Percentiles rank a stretch among this genome's conserved stretches.
These are phyloP conservation scores for Chironomus tentans DNA, from an alignment of 2,888 invertebrate species.

Conservation along the genomic window DNA sequence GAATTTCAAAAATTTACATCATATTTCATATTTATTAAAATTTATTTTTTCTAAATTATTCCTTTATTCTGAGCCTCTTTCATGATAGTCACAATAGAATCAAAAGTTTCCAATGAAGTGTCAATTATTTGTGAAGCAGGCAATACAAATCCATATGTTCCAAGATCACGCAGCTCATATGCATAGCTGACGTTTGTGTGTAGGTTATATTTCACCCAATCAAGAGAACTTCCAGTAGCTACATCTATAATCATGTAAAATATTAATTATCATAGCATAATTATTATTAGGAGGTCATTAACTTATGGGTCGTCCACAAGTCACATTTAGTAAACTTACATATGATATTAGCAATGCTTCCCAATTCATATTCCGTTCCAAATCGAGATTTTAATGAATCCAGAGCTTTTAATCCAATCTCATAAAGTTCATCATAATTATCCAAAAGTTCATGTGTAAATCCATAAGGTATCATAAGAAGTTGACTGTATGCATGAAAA, in stretches of 20 bases:
- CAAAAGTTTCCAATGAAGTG: constrained; percentile 44
- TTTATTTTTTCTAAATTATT: not conserved
- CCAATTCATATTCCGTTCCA: constrained; percentile 42
- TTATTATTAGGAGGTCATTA: no score
- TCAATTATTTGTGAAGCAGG: constrained; percentile 51
- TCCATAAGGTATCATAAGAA: constrained; percentile 61
- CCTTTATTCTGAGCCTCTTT: not conserved
- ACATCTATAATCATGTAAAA: constrained; percentile 31
- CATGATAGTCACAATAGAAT: constrained; percentile 1
- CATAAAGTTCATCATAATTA: constrained; percentile 51
- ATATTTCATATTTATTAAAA: no score
- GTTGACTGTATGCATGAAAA: constrained; percentile 66
- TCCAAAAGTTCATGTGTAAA: constrained; percentile 49
- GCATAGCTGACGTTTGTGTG: constrained; percentile 40
- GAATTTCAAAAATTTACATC: no score
- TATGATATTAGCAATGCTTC: constrained; percentile 35
- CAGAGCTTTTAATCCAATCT: constrained; percentile 33
- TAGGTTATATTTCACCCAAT: constrained; percentile 41
- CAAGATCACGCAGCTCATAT: constrained; percentile 49
- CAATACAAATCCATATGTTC: constrained; percentile 50
- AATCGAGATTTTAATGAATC: constrained; percentile 37
- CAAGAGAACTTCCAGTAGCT: constrained; percentile 37
- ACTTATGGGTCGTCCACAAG: no score
- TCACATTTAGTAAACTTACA: constrained; percentile 1
- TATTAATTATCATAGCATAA: no score